These are phyloP conservation scores for Panurus biarmicus DNA, from an alignment of 2,113 vertebrate species.

Conservation along the genomic window DNA sequence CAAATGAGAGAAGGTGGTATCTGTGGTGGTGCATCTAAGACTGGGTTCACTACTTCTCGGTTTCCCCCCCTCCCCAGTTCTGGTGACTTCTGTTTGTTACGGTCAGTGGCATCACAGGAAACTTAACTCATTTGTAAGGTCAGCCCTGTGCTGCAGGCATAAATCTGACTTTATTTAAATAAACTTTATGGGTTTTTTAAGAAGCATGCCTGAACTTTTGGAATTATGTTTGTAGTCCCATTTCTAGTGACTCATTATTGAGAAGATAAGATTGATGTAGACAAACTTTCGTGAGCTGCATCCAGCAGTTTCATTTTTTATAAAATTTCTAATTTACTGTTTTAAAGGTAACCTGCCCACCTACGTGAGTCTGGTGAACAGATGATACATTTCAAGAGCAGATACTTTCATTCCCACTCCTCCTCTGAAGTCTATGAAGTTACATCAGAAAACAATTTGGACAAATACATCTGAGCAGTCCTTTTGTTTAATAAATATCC, in stretches of 20 bases:
- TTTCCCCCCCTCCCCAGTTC: accelerated
- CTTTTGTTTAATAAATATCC: slow-evolving; percentile 23
- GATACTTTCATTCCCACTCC: background rate
- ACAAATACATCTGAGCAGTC: background rate
- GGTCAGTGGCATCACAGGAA: background rate
- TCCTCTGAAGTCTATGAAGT: background rate
- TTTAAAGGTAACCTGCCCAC: slow-evolving; percentile 16
- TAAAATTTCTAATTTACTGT: background rate
- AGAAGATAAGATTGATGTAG: background rate
- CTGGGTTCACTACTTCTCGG: background rate
- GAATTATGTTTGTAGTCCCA: background rate
- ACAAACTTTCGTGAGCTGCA: background rate
- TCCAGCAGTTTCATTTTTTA: background rate
- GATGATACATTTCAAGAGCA: background rate
- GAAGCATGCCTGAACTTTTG: background rate
- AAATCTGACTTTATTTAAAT: background rate
- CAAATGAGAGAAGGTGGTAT: background rate
- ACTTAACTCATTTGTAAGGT: background rate
- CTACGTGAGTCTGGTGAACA: background rate
- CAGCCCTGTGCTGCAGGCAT: background rate
- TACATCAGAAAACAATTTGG: slow-evolving; percentile 37
- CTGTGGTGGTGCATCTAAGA: background rate
- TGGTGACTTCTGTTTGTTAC: background rate
- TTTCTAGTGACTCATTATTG: background rate
- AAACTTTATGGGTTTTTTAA: background rate